These are phyloP conservation scores for Agrypnus murinus DNA, from an alignment of 2,888 invertebrate species.

Conservation along the genomic window DNA sequence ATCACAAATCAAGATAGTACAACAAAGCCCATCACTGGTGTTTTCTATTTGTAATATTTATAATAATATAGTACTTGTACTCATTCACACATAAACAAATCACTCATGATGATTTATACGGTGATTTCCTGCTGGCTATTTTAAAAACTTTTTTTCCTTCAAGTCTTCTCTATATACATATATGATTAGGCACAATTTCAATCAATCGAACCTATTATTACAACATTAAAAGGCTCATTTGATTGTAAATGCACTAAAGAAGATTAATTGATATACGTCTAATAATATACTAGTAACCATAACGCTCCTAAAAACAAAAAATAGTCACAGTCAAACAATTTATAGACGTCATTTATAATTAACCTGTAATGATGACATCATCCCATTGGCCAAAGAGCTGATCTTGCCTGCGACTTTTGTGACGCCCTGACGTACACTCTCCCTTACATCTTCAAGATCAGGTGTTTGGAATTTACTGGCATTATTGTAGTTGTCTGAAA, in stretches of 20 bases:
- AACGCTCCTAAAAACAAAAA: constrained; percentile 61
- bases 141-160: too few species aligned
- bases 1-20: too few species aligned
- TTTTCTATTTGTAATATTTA: too few species aligned
- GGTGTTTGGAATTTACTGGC: constrained; percentile 74
- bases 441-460: constrained; percentile 97
- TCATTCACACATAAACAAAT: too few species aligned
- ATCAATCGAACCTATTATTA: not conserved
- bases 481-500: constrained; percentile 46
- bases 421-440: constrained; percentile 97
- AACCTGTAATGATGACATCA: constrained; percentile 94
- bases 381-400: constrained; percentile 94
- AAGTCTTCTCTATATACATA: too few species aligned
- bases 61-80: too few species aligned
- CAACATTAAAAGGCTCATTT: not conserved
- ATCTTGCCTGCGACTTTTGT: constrained; percentile 98
- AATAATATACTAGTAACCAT: constrained; percentile 61
- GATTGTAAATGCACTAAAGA: constrained; percentile 1
- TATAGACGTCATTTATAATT: constrained; percentile 17
- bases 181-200: constrained; percentile 13
- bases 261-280: not conserved
- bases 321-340: constrained; percentile 4
- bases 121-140: too few species aligned
- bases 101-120: too few species aligned
- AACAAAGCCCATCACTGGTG: too few species aligned